These are phyloP conservation scores for Hydrochoerus hydrochaeris DNA, from an alignment of 2,113 vertebrate genomes.

Conservation along the genomic window DNA sequence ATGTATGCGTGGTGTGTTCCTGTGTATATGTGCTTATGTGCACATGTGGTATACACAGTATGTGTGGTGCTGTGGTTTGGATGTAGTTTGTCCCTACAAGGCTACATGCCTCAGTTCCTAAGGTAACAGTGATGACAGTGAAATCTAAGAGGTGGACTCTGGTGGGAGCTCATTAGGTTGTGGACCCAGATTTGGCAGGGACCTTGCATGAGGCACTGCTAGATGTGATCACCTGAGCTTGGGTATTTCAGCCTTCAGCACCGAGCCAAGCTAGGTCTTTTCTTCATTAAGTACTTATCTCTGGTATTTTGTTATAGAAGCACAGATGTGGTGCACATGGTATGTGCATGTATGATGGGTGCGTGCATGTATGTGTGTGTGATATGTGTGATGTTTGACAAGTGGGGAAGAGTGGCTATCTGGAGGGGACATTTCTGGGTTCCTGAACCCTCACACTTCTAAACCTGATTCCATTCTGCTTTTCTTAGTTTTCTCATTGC, in stretches of 20 bases:
- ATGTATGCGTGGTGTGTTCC: background rate
- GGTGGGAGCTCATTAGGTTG: background rate
- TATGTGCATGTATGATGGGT: background rate
- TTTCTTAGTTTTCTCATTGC: too few species aligned
- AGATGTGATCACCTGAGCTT: background rate
- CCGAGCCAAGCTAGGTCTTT: too few species aligned
- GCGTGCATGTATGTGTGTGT: background rate
- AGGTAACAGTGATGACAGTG: background rate
- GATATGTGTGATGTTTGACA: background rate
- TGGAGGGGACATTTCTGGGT: background rate
- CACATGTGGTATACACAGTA: too few species aligned
- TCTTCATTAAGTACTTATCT: background rate
- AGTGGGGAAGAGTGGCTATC: background rate
- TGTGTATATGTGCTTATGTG: background rate
- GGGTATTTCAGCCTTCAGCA: background rate
- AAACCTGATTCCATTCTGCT: background rate
- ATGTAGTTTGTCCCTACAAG: background rate
- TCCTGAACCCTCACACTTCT: background rate
- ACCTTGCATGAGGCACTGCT: too few species aligned
- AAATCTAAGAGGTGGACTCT: background rate
- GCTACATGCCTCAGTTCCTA: background rate
- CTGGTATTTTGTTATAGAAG: background rate
- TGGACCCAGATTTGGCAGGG: background rate
- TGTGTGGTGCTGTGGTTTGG: background rate
- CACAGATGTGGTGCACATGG: background rate